Evolutionary conservation across 2,113 vertebrate species (phyloP).

Genomic region (Circaetus gallicus): DNA sequence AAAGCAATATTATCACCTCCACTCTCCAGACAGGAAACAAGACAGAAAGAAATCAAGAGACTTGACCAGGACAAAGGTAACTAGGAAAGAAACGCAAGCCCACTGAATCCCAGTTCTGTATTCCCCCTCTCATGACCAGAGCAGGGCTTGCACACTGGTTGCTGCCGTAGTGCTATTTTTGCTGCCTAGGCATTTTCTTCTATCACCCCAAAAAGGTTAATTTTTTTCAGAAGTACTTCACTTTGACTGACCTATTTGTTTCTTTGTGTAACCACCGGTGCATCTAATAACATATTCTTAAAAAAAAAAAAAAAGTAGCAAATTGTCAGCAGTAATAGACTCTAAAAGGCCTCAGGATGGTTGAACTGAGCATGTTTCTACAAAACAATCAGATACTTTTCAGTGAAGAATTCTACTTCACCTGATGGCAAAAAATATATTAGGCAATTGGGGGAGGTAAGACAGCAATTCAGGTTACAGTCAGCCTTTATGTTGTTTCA

Average conservation of each 20-base stretch:
- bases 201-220: background rate
- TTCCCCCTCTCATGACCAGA: background rate
- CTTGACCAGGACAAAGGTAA: background rate
- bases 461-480: background rate
- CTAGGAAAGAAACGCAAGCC: background rate
- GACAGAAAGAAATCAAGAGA: background rate
- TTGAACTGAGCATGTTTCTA: background rate
- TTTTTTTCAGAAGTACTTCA: background rate
- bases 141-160: background rate
- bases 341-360: background rate
- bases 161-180: background rate
- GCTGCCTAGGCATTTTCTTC: background rate
- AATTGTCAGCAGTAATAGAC: background rate
- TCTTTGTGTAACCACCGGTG: background rate
- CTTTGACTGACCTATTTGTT: background rate
- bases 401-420: background rate
- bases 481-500: background rate
- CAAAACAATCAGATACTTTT: background rate
- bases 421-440: background rate
- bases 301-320: background rate
- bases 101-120: background rate
- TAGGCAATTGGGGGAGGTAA: background rate
- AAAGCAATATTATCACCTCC: background rate
- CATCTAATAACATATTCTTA: background rate
- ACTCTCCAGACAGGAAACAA: background rate